These are phyloP conservation scores for Drosophila saltans DNA, from an alignment of 1,140 invertebrate genomes.

Conservation along the genomic window DNA sequence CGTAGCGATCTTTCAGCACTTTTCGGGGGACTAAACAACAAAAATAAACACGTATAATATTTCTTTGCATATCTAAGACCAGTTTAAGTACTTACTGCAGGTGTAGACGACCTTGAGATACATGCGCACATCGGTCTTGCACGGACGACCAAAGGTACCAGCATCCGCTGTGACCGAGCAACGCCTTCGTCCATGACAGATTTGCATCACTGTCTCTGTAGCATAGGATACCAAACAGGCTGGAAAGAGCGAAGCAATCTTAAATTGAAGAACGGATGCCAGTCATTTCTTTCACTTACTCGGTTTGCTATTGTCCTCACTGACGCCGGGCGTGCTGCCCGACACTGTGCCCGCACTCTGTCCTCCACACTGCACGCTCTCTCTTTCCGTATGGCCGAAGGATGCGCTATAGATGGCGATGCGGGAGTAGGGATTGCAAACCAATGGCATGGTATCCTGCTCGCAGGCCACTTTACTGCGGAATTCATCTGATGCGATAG, in stretches of 20 bases:
- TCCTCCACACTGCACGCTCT: conserved; percentile 90
- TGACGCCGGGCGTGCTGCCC: conserved; percentile 83
- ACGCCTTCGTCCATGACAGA: conserved; percentile 93
- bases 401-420: conserved; percentile 95
- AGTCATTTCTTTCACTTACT: conserved; percentile 47
- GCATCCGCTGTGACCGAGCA: conserved; percentile 92
- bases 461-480: conserved; percentile 95
- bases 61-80: background rate
- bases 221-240: conserved; percentile 93
- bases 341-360: conserved; percentile 86
- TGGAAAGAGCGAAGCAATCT: conserved; percentile 76
- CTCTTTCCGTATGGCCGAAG: conserved; percentile 93
- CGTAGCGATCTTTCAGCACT: conserved; percentile 91
- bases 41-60: too few relatives aligned
- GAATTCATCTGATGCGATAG: conserved; percentile 89
- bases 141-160: conserved; percentile 93
- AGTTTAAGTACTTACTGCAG: conserved; percentile 90
- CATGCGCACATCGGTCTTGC: conserved; percentile 90
- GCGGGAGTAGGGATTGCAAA: conserved; percentile 91
- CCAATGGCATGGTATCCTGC: conserved; percentile 91
- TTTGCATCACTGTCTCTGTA: conserved; percentile 93
- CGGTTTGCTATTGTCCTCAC: conserved; percentile 90
- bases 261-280: background rate
- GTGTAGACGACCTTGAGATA: conserved; percentile 96
- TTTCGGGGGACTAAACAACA: conserved; percentile 89